phyloP scores from a whole-genome alignment of 2,797 vertebrate genomes.

The Ciconia nigra region DNA sequence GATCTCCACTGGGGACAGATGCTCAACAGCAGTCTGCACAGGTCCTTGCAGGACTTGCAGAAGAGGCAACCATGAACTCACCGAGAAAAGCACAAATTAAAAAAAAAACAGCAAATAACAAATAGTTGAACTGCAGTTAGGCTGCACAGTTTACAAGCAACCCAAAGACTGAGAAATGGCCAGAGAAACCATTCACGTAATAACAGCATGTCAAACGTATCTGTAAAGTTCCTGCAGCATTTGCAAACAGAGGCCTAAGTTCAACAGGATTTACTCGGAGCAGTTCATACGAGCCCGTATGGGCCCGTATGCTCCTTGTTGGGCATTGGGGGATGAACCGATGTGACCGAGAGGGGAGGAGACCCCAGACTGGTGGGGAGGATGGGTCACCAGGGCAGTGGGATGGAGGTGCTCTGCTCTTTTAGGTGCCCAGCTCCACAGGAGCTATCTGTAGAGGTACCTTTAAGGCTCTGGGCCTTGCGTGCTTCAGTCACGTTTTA shows the following conservation, averaged over 20 bases:
- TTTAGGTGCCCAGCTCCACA: not conserved
- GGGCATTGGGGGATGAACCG: fast-evolving
- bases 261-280: too few species aligned
- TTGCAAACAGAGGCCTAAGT: too few species aligned
- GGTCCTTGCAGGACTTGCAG: not conserved
- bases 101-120: not conserved
- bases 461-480: slow-evolving; percentile 30
- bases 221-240: too few species aligned
- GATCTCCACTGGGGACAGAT: not conserved
- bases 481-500: slow-evolving; percentile 34
- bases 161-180: not conserved
- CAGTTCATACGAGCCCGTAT: not conserved
- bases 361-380: not conserved
- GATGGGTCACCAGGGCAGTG: not conserved
- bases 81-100: not conserved
- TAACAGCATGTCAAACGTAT: too few species aligned
- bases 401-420: not conserved
- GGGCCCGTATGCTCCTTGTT: not conserved
- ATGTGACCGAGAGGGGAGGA: not conserved
- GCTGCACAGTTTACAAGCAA: not conserved
- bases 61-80: not conserved
- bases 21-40: fast-evolving
- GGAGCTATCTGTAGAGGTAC: not conserved
- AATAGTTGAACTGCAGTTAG: slow-evolving; percentile 29
- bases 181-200: too few species aligned